A percentile compares a stretch with the other conserved stretches of the same genome.
Evolutionary conservation across 2,888 invertebrate genomes (phyloP).

Genomic region (Isotomurus palustris): DNA sequence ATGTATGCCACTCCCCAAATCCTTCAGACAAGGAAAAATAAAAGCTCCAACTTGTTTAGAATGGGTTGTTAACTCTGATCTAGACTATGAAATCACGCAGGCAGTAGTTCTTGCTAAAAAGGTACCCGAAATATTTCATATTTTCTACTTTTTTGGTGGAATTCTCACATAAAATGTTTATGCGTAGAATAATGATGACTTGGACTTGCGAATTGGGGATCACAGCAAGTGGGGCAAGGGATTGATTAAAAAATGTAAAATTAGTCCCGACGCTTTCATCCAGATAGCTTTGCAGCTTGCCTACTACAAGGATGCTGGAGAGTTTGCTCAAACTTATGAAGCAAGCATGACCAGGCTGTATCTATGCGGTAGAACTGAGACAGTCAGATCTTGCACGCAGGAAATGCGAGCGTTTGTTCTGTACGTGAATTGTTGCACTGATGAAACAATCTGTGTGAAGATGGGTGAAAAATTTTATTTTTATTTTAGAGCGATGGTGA

Average conservation of each 20-base stretch:
- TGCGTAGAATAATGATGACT: conserved; percentile 51
- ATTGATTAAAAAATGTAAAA: conserved; percentile 53
- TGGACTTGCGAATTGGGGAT: conserved; percentile 51
- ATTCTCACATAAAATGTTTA: neutral
- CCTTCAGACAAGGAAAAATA: conserved; percentile 47
- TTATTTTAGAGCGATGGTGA: conserved; percentile 49
- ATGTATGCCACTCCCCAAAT: conserved; percentile 49
- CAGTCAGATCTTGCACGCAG: conserved; percentile 52
- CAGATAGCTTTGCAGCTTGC: conserved; percentile 54
- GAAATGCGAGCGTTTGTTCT: conserved; percentile 51
- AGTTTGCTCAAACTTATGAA: conserved; percentile 54
- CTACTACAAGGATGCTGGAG: conserved; percentile 51
- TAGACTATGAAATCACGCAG: conserved; percentile 46
- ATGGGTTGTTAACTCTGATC: conserved; percentile 50
- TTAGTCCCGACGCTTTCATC: conserved; percentile 55
- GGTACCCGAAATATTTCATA: conserved; percentile 28
- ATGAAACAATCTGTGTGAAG: neutral
- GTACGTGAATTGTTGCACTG: conserved; percentile 44
- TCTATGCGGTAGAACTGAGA: conserved; percentile 53
- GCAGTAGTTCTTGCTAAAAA: conserved; percentile 47
- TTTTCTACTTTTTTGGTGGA: neutral
- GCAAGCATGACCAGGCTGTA: conserved; percentile 54
- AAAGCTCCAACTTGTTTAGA: conserved; percentile 47
- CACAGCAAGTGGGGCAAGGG: conserved; percentile 53
- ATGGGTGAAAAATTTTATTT: neutral